Evolutionary conservation across 2,113 vertebrate genomes (phyloP).

Genomic region (Athene cunicularia): DNA sequence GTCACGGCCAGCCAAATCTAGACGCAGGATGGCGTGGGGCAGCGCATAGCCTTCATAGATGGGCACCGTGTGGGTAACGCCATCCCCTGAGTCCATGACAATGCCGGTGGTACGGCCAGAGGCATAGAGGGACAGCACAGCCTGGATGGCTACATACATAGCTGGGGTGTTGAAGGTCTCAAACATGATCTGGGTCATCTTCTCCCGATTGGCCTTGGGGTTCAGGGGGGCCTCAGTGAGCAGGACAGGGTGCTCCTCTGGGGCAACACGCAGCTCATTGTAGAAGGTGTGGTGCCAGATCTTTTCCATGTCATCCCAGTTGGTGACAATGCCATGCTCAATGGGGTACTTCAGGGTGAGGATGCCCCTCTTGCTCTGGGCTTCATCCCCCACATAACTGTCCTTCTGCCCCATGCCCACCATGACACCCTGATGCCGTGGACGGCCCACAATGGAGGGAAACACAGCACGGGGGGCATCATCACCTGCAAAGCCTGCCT

Average conservation of each 20-base stretch:
- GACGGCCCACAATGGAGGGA: constrained; percentile 76
- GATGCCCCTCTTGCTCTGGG: constrained; percentile 79
- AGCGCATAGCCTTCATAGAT: constrained; percentile 72
- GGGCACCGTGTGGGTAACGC: constrained; percentile 74
- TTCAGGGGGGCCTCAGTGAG: constrained; percentile 76
- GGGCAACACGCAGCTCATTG: constrained; percentile 75
- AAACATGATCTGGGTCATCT: constrained; percentile 84
- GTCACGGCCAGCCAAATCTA: constrained; percentile 73
- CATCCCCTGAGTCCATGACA: constrained; percentile 75
- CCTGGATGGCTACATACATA: constrained; percentile 79
- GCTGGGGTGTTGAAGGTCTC: constrained; percentile 81
- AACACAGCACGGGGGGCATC: constrained; percentile 73
- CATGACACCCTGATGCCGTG: constrained; percentile 74
- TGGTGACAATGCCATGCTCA: constrained; percentile 66
- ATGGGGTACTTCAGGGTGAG: constrained; percentile 76
- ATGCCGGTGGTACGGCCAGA: constrained; percentile 75
- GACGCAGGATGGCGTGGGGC: constrained; percentile 65
- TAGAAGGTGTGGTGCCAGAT: constrained; percentile 97
- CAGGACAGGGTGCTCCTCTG: constrained; percentile 77
- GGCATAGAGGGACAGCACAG: constrained; percentile 74
- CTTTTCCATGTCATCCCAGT: constrained; percentile 83
- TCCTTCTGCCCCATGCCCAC: constrained; percentile 78
- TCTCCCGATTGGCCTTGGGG: constrained; percentile 75
- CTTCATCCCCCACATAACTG: constrained; percentile 75
- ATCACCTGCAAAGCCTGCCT: constrained; percentile 74